Conservation (phyloP, 2,888 invertebrate genomes). For the Tipula vernalis region DNA sequence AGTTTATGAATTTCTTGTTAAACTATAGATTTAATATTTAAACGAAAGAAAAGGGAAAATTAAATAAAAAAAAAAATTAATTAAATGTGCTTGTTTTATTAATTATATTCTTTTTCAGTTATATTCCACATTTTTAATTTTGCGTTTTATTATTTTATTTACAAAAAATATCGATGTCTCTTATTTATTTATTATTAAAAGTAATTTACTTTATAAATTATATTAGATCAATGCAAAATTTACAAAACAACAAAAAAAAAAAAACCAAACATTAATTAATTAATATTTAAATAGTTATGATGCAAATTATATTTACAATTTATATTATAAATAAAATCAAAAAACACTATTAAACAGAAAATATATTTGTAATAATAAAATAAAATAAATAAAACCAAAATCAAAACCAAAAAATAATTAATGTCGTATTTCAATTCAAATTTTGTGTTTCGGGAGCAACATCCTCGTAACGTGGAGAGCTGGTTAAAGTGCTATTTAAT, state of each 20-base stretch:
- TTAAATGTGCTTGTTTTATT: not conserved
- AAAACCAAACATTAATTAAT: not conserved
- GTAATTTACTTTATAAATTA: not conserved
- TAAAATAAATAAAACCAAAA: not conserved
- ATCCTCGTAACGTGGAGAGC: not conserved
- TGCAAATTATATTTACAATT: not conserved
- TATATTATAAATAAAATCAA: not conserved
- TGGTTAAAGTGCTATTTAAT: not conserved
- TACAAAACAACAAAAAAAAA: not conserved
- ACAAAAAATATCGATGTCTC: not conserved
- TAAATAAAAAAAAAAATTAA: not conserved
- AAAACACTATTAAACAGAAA: not conserved
- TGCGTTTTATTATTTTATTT: not conserved
- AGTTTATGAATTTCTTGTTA: not conserved
- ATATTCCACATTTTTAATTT: not conserved
- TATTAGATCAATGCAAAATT: not conserved
- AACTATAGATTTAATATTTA: not conserved
- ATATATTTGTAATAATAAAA: not conserved
- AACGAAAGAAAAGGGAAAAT: not conserved
- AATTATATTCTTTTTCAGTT: not conserved
- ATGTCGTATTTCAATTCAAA: not conserved
- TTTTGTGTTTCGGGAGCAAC: not conserved
- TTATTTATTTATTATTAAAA: not conserved
- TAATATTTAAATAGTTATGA: not conserved
- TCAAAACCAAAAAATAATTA: not conserved